phyloP scores from a whole-genome alignment of 2,113 vertebrate species.

The Empidonax alnorum region DNA sequence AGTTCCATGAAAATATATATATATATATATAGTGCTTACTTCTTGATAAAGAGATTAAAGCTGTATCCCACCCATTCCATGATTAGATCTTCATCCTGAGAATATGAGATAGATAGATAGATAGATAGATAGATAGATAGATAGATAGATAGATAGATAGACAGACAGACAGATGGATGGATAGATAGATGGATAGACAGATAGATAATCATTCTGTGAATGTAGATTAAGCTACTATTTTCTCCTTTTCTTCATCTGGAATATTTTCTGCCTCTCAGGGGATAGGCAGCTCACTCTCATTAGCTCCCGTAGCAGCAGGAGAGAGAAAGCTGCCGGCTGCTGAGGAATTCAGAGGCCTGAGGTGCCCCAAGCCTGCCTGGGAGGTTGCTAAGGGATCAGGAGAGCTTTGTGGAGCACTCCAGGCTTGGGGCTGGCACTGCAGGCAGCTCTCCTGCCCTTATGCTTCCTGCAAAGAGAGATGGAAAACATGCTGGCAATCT shows the following conservation, averaged over 20 bases:
- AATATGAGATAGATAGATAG: background rate
- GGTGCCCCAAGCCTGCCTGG: background rate
- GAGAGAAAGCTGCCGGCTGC: background rate
- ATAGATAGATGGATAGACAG: background rate
- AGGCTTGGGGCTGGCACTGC: background rate
- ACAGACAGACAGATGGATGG: background rate
- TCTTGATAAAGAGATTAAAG: conserved; percentile 9
- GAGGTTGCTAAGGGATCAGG: background rate
- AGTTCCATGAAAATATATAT: background rate
- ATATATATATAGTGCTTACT: background rate
- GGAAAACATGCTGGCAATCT: background rate
- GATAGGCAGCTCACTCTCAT: background rate
- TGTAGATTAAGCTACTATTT: conserved; percentile 5
- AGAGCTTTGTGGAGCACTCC: background rate
- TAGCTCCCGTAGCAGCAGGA: background rate
- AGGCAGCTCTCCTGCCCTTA: background rate
- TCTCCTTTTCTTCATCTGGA: background rate
- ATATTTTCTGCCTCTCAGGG: background rate
- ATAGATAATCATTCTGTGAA: background rate
- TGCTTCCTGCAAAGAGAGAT: background rate
- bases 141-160: background rate
- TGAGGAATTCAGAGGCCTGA: background rate
- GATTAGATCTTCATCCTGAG: conserved; percentile 22
- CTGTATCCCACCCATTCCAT: conserved; percentile 43
- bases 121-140: background rate